Evolutionary conservation across 2,113 vertebrate genomes (phyloP).

Genomic region (Chlamydotis undulata): DNA sequence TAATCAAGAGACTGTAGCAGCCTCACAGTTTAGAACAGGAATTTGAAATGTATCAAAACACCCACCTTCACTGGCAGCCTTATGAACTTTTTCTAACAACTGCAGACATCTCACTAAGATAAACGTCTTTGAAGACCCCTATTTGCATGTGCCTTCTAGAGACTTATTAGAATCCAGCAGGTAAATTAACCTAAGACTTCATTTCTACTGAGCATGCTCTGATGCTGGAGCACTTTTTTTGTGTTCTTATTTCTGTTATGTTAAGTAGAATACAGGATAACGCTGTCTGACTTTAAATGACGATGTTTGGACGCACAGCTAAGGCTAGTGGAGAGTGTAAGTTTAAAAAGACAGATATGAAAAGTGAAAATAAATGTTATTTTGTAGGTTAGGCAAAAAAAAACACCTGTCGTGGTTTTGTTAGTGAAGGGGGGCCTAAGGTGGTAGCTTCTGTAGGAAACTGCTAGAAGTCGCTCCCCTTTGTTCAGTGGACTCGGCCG

Average conservation of each 20-base stretch:
- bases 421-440: too few relatives aligned
- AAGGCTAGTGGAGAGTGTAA: background rate
- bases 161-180: background rate
- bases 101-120: background rate
- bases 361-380: background rate
- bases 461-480: too few relatives aligned
- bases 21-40: background rate
- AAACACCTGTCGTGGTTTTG: too few relatives aligned
- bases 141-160: background rate
- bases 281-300: background rate
- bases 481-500: too few relatives aligned
- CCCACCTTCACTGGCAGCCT: background rate
- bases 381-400: background rate
- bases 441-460: too few relatives aligned
- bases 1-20: background rate
- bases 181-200: background rate
- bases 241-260: background rate
- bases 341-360: background rate
- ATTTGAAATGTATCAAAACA: background rate
- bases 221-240: background rate
- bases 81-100: background rate
- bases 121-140: background rate
- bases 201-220: background rate
- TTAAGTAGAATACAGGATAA: background rate
- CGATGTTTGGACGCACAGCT: background rate